A percentile compares a stretch with the other conserved stretches of the same genome.
phyloP scores from a whole-genome alignment of 2,888 invertebrate genomes.

The Volucella inflata region DNA sequence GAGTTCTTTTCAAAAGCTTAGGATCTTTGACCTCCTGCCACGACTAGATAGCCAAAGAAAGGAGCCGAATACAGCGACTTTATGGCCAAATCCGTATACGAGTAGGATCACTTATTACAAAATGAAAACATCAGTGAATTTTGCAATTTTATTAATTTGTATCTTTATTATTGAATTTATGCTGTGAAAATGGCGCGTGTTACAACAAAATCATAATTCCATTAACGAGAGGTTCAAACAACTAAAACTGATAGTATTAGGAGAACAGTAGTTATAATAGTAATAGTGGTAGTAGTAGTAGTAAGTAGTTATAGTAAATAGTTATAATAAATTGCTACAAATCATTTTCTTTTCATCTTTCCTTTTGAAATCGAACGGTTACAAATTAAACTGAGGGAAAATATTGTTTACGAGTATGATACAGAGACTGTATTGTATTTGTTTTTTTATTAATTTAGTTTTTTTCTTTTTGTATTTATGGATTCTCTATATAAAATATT shows the following conservation, averaged over 20 bases:
- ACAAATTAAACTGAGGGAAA: conserved; percentile 25
- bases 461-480: conserved; percentile 10
- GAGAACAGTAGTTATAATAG: conserved; percentile 17
- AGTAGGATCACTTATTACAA: not conserved
- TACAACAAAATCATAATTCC: conserved; percentile 68
- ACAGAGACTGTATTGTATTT: not conserved
- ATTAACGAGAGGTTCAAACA: conserved; percentile 65
- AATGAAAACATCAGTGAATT: conserved; percentile 20
- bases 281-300: conserved; percentile 26
- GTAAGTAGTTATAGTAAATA: too few species aligned
- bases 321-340: not conserved
- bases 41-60: too few species aligned
- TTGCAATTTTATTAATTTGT: conserved; percentile 60
- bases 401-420: conserved; percentile 1
- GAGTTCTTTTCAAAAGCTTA: too few species aligned
- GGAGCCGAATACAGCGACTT: too few species aligned
- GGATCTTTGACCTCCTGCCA: too few species aligned
- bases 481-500: conserved; percentile 61
- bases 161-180: conserved; percentile 68
- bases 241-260: conserved; percentile 48
- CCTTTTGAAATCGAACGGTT: conserved; percentile 4
- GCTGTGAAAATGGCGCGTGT: conserved; percentile 74
- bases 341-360: conserved; percentile 1
- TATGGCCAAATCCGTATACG: too few species aligned
- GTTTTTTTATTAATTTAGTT: not conserved